Percentiles rank a stretch among this genome's conserved stretches.
These are phyloP conservation scores for Furcula furcula DNA, from an alignment of 2,888 invertebrate genomes.

Conservation along the genomic window DNA sequence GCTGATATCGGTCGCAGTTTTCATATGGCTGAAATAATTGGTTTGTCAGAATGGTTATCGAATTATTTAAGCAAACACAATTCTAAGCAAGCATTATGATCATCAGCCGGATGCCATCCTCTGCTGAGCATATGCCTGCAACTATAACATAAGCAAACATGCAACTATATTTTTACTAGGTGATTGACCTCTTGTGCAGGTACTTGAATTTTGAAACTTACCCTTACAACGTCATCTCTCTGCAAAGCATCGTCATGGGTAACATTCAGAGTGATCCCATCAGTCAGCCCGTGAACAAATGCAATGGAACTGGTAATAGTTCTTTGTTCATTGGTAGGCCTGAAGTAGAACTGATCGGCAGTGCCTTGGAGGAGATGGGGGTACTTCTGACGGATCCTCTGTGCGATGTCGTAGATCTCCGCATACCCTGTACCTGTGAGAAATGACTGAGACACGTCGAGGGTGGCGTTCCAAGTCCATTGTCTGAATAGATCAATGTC, in stretches of 20 bases:
- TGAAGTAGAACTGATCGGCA: conserved; percentile 78
- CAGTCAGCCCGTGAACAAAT: conserved; percentile 80
- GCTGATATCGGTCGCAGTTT: conserved; percentile 74
- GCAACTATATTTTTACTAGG: no score
- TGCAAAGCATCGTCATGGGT: conserved; percentile 39
- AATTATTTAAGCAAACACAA: no score
- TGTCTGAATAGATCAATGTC: conserved; percentile 85
- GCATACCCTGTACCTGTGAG: conserved; percentile 83
- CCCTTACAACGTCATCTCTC: conserved; percentile 58
- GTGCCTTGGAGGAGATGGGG: conserved; percentile 68
- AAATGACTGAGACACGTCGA: conserved; percentile 78
- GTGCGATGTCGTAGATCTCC: conserved; percentile 84
- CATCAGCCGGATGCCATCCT: no score
- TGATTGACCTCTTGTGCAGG: no score
- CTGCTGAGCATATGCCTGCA: no score
- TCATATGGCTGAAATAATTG: conserved; percentile 68
- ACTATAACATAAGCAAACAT: no score
- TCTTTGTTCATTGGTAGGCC: conserved; percentile 82
- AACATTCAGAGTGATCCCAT: conserved; percentile 41
- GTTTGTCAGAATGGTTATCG: no score
- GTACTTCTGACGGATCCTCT: conserved; percentile 51
- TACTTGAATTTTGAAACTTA: no score
- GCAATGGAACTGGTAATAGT: conserved; percentile 83
- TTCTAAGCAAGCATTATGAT: no score
- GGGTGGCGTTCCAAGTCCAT: conserved; percentile 85